Conservation (phyloP, 2,888 invertebrate genomes). For the Drosophila nr. medialis region DNA sequence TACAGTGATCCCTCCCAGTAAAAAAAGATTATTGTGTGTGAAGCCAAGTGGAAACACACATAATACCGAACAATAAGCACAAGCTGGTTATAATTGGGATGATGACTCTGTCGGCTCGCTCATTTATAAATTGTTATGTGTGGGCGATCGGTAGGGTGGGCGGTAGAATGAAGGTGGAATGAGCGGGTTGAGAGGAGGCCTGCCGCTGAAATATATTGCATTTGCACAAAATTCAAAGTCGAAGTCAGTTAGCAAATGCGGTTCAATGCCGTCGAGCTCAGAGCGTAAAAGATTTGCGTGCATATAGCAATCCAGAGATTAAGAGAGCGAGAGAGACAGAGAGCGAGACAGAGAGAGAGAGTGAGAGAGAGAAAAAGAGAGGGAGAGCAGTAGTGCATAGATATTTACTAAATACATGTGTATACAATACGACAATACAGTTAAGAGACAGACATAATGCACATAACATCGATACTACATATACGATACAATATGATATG, state of each 20-base stretch:
- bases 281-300: constrained; percentile 21
- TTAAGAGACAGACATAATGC: constrained; percentile 44
- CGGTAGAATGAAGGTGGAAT: neutral
- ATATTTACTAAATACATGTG: neutral
- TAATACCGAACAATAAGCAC: constrained; percentile 10
- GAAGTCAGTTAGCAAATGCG: constrained; percentile 58
- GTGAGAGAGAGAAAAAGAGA: neutral
- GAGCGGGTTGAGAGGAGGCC: neutral
- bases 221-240: constrained; percentile 64
- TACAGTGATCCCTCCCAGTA: constrained; percentile 15
- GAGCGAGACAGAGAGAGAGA: neutral
- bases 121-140: neutral
- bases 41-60: constrained; percentile 19
- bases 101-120: constrained; percentile 11
- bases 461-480: constrained; percentile 55
- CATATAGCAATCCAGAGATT: neutral
- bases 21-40: constrained; percentile 29
- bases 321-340: neutral
- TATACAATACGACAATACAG: constrained; percentile 47
- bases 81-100: constrained; percentile 14
- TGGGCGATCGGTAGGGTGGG: neutral
- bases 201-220: constrained; percentile 40
- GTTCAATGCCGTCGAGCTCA: constrained; percentile 41
- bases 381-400: neutral
- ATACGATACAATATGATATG: constrained; percentile 51